Evolutionary conservation across 1,140 invertebrate species (phyloP).

Genomic region (Ostrea denselamellosa): DNA sequence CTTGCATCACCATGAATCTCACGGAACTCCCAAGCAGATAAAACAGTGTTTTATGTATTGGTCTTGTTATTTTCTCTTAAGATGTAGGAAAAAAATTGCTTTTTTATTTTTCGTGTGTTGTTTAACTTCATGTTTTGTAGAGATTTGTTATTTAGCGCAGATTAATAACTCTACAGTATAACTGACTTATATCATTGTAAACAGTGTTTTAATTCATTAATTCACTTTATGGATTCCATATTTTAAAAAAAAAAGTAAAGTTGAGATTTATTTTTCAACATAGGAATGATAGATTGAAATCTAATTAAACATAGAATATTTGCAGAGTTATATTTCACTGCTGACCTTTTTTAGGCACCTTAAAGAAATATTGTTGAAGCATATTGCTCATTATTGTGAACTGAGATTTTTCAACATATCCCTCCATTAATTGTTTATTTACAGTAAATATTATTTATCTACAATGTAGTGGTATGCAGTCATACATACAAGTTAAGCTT

Average conservation of each 20-base stretch:
- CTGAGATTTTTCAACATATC: constrained; percentile 6
- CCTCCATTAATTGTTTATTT: neutral
- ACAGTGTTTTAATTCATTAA: no score
- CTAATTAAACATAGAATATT: neutral
- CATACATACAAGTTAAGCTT: neutral
- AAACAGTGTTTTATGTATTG: neutral
- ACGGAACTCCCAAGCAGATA: neutral
- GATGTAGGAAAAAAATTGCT: neutral
- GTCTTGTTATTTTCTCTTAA: neutral
- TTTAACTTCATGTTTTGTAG: neutral
- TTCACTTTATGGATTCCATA: no score
- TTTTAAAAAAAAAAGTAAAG: no score
- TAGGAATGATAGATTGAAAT: no score
- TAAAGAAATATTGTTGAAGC: neutral
- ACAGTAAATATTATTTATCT: neutral
- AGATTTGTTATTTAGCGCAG: neutral
- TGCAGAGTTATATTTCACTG: neutral
- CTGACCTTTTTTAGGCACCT: neutral
- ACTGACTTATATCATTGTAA: no score
- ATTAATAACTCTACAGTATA: neutral
- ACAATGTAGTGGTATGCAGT: neutral
- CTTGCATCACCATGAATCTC: neutral
- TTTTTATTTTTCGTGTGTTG: neutral
- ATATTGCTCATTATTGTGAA: neutral
- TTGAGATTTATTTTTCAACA: no score